Evolutionary conservation across 2,888 invertebrate species (phyloP), one percentile per base, ranked within the genome.

Genomic region (Brenthis ino): DNA sequence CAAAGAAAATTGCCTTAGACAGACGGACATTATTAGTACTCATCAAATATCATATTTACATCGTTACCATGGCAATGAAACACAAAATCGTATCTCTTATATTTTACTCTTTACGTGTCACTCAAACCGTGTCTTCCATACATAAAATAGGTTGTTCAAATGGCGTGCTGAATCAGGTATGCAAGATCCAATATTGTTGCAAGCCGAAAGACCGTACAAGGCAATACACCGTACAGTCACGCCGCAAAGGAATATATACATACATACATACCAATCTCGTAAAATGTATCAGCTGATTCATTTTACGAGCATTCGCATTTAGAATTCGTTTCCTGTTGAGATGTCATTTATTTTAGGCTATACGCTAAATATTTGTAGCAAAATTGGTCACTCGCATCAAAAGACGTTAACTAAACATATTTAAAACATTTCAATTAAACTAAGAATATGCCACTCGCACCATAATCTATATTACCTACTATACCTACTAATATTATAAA

Each of bases 111-210:
- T 11, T 43, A 43, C 37, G 2, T 43, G 37, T 43, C 37, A 43
- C 11, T 43, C 37, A 43, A 43, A 11, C 37, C 37, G 11, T 43
- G 37, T 43, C 24, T 72, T 72, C 61, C 64, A 48, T 54, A 65
- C 75, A 68, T 76, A 75, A 74, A 70, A 14, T 12, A 73, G 72
- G 73, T 54, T 24, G 43, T 64, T 70, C 67, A 72, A 63, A 73
- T 79, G 71, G 57, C 78, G 77, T 79, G 79, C 43, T 24, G 71
- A 75, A 76, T 76, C 70, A 57, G 75, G 75, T 76, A 77, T 74
- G 47, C 53, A 13, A 58, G 71, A 65, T 54, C 64, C 67, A 73
- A 71, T 73, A 71, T 74, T 54, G 67, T 37, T 74, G 74, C 74
- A 77, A 68, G 48, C 56, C 55, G 66, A 37, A 20, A 63, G 13